Evolutionary conservation across 2,113 vertebrate species (phyloP), one percentile per base, ranked within the genome.

Genomic region (Pogonocichla stellata): DNA sequence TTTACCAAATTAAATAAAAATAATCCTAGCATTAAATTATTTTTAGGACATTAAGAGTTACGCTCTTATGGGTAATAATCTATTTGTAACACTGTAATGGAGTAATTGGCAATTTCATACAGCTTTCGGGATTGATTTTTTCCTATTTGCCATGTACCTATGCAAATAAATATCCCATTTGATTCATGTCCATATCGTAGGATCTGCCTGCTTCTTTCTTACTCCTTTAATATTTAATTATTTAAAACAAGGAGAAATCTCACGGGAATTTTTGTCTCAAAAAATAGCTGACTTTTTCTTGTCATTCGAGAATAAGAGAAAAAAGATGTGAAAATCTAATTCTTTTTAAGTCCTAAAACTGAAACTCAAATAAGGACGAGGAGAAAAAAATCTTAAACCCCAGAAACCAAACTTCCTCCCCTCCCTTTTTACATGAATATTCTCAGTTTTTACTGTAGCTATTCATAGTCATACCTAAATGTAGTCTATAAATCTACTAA

Each of bases 221-320:
- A 86, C 9, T 83, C 28, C 64, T 96, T 96, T 93, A 96, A 90
- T 94, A 95, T 94, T 97, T 95, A 86, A 97, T 95, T 93, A 93
- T 94, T 96, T 95, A 74, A 94, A 88, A 88, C 31, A 78, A 74
- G 79, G 28, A 96, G 72, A 94, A 84, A 67, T 83, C 90, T 80
- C 79, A 84, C 0, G 2, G 90, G 95, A 88, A 86, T 86, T 90
- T 96, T 88, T 56, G 57, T 71, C 92, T 88, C 56, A 81, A 83
- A 96, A 96, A 88, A 83, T 67, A 83, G 90, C 51, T 88, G 90
- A 80, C 69, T 91, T 95, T 83, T 71, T 91, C 75, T 90, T 61
- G 57, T 62, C 85, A 78, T 90, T 56, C 4, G 67, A 94, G 71
- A 93, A 64, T 48, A 92, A 88, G 38, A 92, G 56, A 83, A 89